Conservation (phyloP, 2,888 invertebrate genomes). For the Synanthedon tipuliformis region DNA sequence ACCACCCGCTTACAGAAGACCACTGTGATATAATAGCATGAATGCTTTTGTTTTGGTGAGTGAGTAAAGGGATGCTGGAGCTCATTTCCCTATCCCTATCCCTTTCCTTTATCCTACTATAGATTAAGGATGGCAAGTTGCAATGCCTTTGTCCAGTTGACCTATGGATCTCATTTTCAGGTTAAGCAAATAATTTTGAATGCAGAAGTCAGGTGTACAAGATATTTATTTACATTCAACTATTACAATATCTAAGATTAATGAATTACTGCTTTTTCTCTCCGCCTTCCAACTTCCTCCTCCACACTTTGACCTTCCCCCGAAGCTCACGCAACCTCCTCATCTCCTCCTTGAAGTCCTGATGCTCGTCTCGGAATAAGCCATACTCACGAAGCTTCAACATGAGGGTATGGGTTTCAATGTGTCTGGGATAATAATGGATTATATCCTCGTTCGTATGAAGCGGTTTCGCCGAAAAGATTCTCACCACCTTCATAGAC, state of each 20-base stretch:
- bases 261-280: not conserved
- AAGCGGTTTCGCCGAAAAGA: slow-evolving; percentile 81
- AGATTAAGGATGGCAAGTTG: too few species aligned
- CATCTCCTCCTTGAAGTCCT: slow-evolving; percentile 91
- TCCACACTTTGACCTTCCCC: slow-evolving; percentile 76
- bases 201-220: too few species aligned
- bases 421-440: slow-evolving; percentile 88
- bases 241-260: not conserved
- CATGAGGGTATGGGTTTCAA: slow-evolving; percentile 81
- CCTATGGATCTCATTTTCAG: too few species aligned
- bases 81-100: too few species aligned
- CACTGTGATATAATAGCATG: too few species aligned
- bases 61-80: too few species aligned
- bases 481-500: slow-evolving; percentile 84
- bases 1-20: too few species aligned
- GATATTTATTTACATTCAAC: too few species aligned
- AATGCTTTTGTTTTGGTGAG: too few species aligned
- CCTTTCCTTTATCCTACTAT: too few species aligned
- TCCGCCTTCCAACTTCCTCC: slow-evolving; percentile 60
- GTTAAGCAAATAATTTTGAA: too few species aligned
- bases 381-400: slow-evolving; percentile 79
- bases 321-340: slow-evolving; percentile 78
- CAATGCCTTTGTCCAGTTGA: too few species aligned
- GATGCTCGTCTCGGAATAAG: slow-evolving; percentile 87
- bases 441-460: slow-evolving; percentile 79